phyloP scores from a whole-genome alignment of 2,797 vertebrate species.

The Selene dorsalis region DNA sequence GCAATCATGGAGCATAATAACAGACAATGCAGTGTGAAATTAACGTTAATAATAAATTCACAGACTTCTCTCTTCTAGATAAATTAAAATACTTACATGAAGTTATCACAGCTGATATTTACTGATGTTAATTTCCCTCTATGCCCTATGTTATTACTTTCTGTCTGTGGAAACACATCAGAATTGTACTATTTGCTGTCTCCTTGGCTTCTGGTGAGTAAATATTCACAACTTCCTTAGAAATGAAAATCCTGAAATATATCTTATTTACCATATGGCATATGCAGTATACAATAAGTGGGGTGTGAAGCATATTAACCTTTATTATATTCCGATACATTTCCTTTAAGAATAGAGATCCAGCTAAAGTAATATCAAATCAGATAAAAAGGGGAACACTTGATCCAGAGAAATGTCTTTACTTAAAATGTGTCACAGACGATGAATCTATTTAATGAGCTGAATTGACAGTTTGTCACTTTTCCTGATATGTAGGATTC shows the following conservation, averaged over 20 bases:
- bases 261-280: constrained; percentile 31
- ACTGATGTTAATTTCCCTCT: constrained; percentile 64
- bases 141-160: constrained; percentile 68
- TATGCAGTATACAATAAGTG: constrained; percentile 3
- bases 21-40: constrained; percentile 12
- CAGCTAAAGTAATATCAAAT: constrained; percentile 5
- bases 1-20: constrained; percentile 7
- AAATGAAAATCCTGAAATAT: constrained; percentile 61
- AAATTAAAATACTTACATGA: constrained; percentile 48
- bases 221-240: constrained; percentile 43
- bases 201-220: constrained; percentile 47
- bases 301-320: not conserved
- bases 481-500: constrained; percentile 17
- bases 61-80: constrained; percentile 18
- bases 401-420: not conserved
- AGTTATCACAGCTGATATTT: constrained; percentile 59
- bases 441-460: not conserved
- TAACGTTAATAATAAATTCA: constrained; percentile 28
- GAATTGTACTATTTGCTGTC: constrained; percentile 50
- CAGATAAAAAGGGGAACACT: not conserved
- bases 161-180: constrained; percentile 50
- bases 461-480: constrained; percentile 11
- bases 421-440: constrained; percentile 7
- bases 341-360: not conserved
- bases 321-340: constrained; percentile 10